A percentile compares a stretch with the other conserved stretches of the same genome.
These are phyloP conservation scores for Syrmaticus mikado DNA, from an alignment of 2,113 vertebrate genomes.

Conservation along the genomic window DNA sequence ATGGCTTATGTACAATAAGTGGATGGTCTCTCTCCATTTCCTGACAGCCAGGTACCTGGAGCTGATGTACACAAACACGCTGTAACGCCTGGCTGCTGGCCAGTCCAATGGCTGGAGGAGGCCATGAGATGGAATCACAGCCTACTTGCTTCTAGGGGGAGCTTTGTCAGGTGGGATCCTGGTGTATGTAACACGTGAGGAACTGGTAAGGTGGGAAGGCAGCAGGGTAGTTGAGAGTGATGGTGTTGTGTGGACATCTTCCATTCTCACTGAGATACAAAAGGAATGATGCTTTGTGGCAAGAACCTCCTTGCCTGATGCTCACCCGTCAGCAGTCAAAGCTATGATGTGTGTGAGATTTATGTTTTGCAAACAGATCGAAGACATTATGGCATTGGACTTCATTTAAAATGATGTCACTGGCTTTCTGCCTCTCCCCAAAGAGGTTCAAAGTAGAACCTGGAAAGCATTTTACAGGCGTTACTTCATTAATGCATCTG, in stretches of 20 bases:
- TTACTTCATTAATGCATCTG: conserved; percentile 6
- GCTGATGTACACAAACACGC: conserved; percentile 51
- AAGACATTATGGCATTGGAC: background rate
- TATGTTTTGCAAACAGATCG: background rate
- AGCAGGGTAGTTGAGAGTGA: background rate
- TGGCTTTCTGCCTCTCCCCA: background rate
- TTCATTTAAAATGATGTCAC: background rate
- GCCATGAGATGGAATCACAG: background rate
- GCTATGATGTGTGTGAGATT: background rate
- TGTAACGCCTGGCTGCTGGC: background rate
- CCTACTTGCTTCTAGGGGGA: background rate
- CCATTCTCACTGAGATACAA: background rate
- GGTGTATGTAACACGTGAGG: background rate
- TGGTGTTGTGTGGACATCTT: background rate
- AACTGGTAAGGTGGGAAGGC: background rate
- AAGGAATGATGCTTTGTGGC: background rate
- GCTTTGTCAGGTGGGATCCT: background rate
- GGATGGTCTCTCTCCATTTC: conserved; percentile 62
- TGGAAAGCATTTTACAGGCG: background rate
- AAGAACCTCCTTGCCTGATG: background rate
- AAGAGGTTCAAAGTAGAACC: background rate
- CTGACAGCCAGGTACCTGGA: conserved; percentile 62
- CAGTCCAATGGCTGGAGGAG: background rate
- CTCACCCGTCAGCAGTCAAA: background rate
- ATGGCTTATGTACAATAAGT: conserved; percentile 61